Evolutionary conservation across 1,140 invertebrate genomes (phyloP), one percentile per base, ranked within the genome.

Genomic region (Limonius californicus): DNA sequence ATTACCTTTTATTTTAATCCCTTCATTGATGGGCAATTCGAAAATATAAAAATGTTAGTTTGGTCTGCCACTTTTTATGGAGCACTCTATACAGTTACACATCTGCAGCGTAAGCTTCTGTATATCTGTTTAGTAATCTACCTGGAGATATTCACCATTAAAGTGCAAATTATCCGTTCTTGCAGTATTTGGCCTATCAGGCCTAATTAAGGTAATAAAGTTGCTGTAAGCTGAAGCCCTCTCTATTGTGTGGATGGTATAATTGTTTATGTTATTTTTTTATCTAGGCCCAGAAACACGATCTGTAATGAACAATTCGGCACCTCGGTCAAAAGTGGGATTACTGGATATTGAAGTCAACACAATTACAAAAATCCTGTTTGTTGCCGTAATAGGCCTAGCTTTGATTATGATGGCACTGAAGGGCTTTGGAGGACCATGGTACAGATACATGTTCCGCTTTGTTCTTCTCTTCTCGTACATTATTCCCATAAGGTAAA

Each of bases 401-500:
- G 90, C 95, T 0, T 80, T 98, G 47, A 88, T 98, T 3, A 95
- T 99, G 90, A 97, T 99, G 82, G 87, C 87, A 63, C 79, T 98
- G 20, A 98, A 98, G 83, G 92, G 93, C 19, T 99, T 98, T 77
- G 88, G 84, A 63, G 96, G 95, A 0, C 93, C 92, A 0, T 99
- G 98, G 98, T 98, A 96, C 75, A 80, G 90, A 60, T 99, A 99
- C 76, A 86, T 97, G 81, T 97, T 99, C 78, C 83, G 97, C 71
- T 99, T 99, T 75, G 87, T 99, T 57, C 82, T 99, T 7, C 84
- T 99, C 0, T 99, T 99, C 79, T 99, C 97, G 0, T 99, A 99
- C 78, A 99, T 99, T 61, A 99, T 99, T 75, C 97, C 97, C 12
- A 97, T 99, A 64, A 94, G 90, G 88, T 91, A 70, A 84, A 71